A percentile compares a stretch with the other conserved stretches of the same genome.
These are phyloP conservation scores for Blastomussa wellsi DNA, from an alignment of 92 coral and sea anemone species.

Conservation along the genomic window DNA sequence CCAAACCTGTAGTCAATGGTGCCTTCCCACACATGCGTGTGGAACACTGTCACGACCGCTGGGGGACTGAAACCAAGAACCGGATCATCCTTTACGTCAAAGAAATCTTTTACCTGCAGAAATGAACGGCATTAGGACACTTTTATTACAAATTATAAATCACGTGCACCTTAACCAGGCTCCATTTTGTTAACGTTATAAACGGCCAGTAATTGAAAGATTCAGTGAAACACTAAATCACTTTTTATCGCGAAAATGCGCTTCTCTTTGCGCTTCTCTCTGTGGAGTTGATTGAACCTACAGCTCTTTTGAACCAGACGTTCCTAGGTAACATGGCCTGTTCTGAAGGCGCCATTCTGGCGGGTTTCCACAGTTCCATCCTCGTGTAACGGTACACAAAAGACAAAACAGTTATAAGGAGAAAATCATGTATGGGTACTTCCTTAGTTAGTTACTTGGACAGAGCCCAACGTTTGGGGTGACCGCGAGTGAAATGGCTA, in stretches of 20 bases:
- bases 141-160: neutral
- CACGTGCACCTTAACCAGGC: neutral
- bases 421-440: too few species aligned
- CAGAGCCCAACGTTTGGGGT: too few species aligned
- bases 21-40: constrained; percentile 91
- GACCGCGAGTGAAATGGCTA: too few species aligned
- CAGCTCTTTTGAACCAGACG: neutral
- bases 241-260: neutral
- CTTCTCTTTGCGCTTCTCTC: neutral
- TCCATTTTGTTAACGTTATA: neutral
- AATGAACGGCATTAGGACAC: neutral
- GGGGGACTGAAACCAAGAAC: constrained; percentile 93
- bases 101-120: constrained; percentile 73
- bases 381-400: neutral
- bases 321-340: neutral
- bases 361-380: neutral
- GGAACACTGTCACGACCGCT: constrained; percentile 93
- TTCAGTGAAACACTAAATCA: neutral
- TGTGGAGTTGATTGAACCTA: neutral
- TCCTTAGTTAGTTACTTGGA: too few species aligned
- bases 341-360: neutral
- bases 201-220: neutral
- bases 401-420: too few species aligned
- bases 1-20: constrained; percentile 88
- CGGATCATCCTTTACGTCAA: constrained; percentile 90